phyloP scores from a whole-genome alignment of 1,140 invertebrate species.

The Drosophila truncata region DNA sequence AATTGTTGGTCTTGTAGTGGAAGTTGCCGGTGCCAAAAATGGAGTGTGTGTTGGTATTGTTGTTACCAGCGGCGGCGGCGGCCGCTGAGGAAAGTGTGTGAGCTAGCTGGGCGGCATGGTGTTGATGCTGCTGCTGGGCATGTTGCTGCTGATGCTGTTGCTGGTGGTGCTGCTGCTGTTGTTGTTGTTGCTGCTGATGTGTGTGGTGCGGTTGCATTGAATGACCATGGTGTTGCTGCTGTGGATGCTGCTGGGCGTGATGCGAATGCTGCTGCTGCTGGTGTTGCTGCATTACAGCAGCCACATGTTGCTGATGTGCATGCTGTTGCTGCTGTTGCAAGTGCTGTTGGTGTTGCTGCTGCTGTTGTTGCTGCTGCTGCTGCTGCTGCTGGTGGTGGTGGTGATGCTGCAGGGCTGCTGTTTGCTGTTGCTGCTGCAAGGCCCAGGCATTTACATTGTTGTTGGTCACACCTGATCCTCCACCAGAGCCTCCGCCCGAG shows the following conservation, averaged over 20 bases:
- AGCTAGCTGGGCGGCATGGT: conserved; percentile 69
- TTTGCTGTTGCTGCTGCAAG: conserved; percentile 66
- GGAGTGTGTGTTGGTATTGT: conserved; percentile 74
- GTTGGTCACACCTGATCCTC: conserved; percentile 20
- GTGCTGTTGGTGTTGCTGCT: conserved; percentile 67
- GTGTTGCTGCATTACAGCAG: conserved; percentile 52
- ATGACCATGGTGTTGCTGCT: conserved; percentile 60
- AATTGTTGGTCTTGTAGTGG: conserved; percentile 83
- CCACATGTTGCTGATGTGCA: conserved; percentile 77
- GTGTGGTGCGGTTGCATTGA: conserved; percentile 53
- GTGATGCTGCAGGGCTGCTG: conserved; percentile 53
- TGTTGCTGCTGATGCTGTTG: conserved; percentile 61
- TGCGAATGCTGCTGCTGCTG: conserved; percentile 60
- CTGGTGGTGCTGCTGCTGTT: conserved; percentile 45
- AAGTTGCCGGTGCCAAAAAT: conserved; percentile 84
- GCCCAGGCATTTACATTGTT: conserved; percentile 62
- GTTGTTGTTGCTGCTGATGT: conserved; percentile 64
- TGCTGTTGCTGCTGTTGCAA: conserved; percentile 71
- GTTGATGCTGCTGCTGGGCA: conserved; percentile 66
- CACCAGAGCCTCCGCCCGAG: conserved; percentile 19
- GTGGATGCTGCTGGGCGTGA: conserved; percentile 63
- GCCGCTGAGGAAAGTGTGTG: conserved; percentile 68
- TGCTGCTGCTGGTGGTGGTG: conserved; percentile 69
- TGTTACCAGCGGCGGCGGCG: conserved; percentile 44
- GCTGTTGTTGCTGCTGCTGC: conserved; percentile 58